These are phyloP conservation scores for Periphyllus acericola DNA, from an alignment of 2,888 invertebrate genomes.

Conservation along the genomic window DNA sequence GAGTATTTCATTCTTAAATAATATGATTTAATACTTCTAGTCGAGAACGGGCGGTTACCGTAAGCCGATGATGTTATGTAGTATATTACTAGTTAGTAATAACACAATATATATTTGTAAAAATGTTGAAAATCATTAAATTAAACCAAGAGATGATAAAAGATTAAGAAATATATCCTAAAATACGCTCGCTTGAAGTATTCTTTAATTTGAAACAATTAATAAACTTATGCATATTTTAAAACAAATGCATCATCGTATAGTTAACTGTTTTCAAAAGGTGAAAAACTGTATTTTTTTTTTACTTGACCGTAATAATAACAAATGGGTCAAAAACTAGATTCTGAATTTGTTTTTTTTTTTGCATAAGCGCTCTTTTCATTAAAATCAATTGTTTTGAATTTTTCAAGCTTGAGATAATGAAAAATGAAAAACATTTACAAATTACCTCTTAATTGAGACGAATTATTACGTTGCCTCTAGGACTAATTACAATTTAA, in stretches of 20 bases:
- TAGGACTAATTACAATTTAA: conserved; percentile 22
- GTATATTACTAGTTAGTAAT: too few relatives aligned
- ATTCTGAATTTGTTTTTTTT: not conserved
- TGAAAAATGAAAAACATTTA: not conserved
- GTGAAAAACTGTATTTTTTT: not conserved
- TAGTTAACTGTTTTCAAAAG: not conserved
- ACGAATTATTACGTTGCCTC: conserved; percentile 32
- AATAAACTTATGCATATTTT: too few relatives aligned
- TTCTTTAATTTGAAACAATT: too few relatives aligned
- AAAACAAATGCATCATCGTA: too few relatives aligned
- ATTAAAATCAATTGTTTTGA: conserved; percentile 5
- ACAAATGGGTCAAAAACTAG: not conserved
- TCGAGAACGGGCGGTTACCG: too few relatives aligned
- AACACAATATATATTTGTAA: too few relatives aligned
- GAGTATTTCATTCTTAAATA: too few relatives aligned
- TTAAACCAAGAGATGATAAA: not conserved
- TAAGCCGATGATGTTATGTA: too few relatives aligned
- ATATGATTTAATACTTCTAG: too few relatives aligned
- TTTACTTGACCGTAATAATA: not conserved
- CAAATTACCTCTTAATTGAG: conserved; percentile 24
- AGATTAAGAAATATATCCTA: too few relatives aligned
- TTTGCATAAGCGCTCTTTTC: not conserved
- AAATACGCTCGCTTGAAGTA: too few relatives aligned
- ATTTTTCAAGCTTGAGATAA: not conserved
- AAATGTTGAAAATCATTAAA: too few relatives aligned